Evolutionary conservation across 2,797 vertebrate genomes (phyloP).

Genomic region (Hippopotamyrus pictus): DNA sequence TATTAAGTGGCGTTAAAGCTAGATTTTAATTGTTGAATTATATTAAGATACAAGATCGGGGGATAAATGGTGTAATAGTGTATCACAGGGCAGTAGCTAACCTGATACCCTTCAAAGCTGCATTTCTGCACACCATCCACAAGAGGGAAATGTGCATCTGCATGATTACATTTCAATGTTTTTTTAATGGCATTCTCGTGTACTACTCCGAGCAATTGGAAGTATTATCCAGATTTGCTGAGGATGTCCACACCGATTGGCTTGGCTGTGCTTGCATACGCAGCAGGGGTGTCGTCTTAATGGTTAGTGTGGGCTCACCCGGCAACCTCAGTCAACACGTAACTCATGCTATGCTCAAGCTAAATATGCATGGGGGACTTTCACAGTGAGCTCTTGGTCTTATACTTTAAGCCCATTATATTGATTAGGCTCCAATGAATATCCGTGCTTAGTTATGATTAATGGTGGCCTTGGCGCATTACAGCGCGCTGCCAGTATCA

Average conservation of each 20-base stretch:
- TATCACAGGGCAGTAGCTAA: neutral
- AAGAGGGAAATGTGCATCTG: neutral
- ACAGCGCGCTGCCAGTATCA: neutral
- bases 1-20: neutral
- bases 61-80: neutral
- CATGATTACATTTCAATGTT: neutral
- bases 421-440: neutral
- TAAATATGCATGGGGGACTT: neutral
- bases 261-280: neutral
- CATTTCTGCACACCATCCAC: neutral
- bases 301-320: neutral
- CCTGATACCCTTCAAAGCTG: neutral
- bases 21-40: conserved; percentile 24
- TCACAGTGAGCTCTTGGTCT: neutral
- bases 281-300: neutral
- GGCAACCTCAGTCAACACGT: neutral
- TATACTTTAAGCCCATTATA: neutral
- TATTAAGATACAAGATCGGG: neutral
- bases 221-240: neutral
- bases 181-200: neutral
- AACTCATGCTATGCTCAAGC: neutral
- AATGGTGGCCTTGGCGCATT: neutral
- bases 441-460: neutral
- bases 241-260: neutral
- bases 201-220: neutral